Base-by-base conservation (phyloP, 2,797 vertebrate genomes). In the Chromis chromis region DNA sequence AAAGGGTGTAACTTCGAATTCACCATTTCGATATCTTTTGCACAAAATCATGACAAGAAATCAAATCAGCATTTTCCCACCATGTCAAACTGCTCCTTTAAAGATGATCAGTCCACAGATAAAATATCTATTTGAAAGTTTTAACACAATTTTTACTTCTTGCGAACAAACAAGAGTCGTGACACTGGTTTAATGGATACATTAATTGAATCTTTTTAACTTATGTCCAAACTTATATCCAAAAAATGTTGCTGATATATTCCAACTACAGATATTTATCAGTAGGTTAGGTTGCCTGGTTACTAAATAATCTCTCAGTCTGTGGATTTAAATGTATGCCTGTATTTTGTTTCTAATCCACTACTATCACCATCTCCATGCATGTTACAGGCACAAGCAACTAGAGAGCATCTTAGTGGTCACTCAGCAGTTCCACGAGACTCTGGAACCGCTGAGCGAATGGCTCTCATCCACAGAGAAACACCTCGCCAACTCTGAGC, bases 341-440 rank as follows among this genome's bases (percentile, higher is more conserved):
- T 27, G 0, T 24, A 6, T 21, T 60, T 46, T 58, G 3, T 52
- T 74, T 0, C 13, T 77, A 39, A 65, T 69, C 25, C 40, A 16
- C 25, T 76, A 21, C 6, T 58, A 1, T 49, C 33, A 25, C 42
- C 70, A 5, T 76, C 12, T 74, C 25, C 3, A 31, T 78, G 2
- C 63, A 56, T 78, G 17, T 74, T 11, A 1, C 78, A 99, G 98
- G 92, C 97, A 96, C 70, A 96, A 96, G 71, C 98, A 99, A 83
- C 84, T 99, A 78, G 97, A 99, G 91, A 96, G 94, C 76, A 99
- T 98, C 93, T 94, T 95, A 0, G 95, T 96, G 84, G 97, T 99
- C 57, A 98, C 97, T 0, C 96, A 98, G 90, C 96, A 99, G 88
- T 99, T 99, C 89, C 96, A 99, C 0, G 97, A 99, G 85, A 96